Evolutionary conservation across 37 sponge, comb jelly and placozoan species (phyloP).

Genomic region (Agelas oroides): DNA sequence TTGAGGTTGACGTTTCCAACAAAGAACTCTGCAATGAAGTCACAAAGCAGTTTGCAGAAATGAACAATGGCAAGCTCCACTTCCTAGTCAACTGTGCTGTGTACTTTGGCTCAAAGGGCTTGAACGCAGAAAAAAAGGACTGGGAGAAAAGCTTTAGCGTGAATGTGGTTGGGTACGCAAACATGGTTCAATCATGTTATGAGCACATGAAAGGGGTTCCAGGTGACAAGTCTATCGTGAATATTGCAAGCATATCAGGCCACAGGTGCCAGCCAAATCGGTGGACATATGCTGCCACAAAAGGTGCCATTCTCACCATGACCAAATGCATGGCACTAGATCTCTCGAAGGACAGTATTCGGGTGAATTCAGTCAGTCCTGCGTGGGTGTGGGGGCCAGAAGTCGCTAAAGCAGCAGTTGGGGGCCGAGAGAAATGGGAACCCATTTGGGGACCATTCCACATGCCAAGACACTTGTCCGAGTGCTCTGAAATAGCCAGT

Average conservation of each 20-base stretch:
- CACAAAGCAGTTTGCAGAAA: slow-evolving; percentile 53
- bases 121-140: slow-evolving; percentile 74
- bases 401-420: slow-evolving; percentile 84
- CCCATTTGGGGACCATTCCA: slow-evolving; percentile 86
- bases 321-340: slow-evolving; percentile 90
- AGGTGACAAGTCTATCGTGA: slow-evolving; percentile 62
- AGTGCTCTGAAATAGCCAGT: slow-evolving; percentile 74
- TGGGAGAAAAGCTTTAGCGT: slow-evolving; percentile 89
- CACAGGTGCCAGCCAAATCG: slow-evolving; percentile 72
- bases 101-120: slow-evolving; percentile 81
- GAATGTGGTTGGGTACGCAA: slow-evolving; percentile 86
- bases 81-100: slow-evolving; percentile 82
- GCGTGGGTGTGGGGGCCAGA: slow-evolving; percentile 93
- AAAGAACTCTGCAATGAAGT: slow-evolving; percentile 70
- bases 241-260: slow-evolving; percentile 79
- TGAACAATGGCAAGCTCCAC: slow-evolving; percentile 49
- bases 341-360: slow-evolving; percentile 64
- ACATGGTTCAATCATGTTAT: slow-evolving; percentile 85
- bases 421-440: slow-evolving; percentile 84
- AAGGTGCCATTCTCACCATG: slow-evolving; percentile 79
- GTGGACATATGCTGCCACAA: slow-evolving; percentile 88
- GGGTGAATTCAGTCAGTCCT: slow-evolving; percentile 88
- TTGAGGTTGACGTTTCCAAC: slow-evolving; percentile 77
- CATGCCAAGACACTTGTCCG: slow-evolving; percentile 73
- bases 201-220: slow-evolving; percentile 59